phyloP scores from a whole-genome alignment of 2,888 invertebrate genomes.

The Elysia crispata region DNA sequence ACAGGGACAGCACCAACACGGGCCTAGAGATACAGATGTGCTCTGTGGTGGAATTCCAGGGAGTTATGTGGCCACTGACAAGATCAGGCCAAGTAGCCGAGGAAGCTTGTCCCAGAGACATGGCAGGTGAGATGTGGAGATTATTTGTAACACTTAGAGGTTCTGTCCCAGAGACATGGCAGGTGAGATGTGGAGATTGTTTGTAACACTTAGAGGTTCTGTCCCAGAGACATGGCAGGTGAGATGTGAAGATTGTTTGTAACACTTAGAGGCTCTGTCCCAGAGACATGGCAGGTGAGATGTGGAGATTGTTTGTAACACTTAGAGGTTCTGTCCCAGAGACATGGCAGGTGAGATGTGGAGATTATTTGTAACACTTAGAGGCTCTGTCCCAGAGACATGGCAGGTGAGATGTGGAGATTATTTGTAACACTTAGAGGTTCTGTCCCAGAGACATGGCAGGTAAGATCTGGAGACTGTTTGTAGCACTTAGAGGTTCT shows the following conservation, averaged over 20 bases:
- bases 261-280: neutral
- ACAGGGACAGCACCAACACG: too few species aligned
- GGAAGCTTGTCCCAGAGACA: neutral
- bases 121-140: slow-evolving; percentile 17
- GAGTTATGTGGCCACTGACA: slow-evolving; percentile 22
- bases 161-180: neutral
- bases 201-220: neutral
- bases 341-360: too few species aligned
- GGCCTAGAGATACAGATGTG: neutral
- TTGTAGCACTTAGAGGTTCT: too few species aligned
- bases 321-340: too few species aligned
- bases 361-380: too few species aligned
- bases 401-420: too few species aligned
- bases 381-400: too few species aligned
- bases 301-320: too few species aligned
- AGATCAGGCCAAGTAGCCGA: slow-evolving; percentile 18
- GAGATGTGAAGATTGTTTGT: neutral
- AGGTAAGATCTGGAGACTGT: too few species aligned
- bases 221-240: neutral
- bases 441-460: too few species aligned
- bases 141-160: too few species aligned
- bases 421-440: too few species aligned
- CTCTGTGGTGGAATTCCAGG: neutral
- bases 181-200: neutral
- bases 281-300: neutral